phyloP scores from a whole-genome alignment of 1,140 invertebrate genomes.

The Aphelinus atriplicis region DNA sequence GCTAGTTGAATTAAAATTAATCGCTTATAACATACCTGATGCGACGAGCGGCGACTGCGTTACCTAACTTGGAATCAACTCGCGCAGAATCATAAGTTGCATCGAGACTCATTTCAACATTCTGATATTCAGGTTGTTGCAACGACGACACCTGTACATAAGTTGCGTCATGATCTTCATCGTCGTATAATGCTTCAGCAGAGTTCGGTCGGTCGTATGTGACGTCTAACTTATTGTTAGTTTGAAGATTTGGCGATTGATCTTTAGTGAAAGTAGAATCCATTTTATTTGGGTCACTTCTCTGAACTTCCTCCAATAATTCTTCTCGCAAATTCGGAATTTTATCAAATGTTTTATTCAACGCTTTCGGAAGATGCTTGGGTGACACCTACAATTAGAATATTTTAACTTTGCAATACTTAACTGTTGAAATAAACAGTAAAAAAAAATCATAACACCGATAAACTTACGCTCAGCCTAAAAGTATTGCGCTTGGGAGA shows the following conservation, averaged over 20 bases:
- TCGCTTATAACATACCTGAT: constrained; percentile 12
- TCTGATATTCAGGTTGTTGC: constrained; percentile 15
- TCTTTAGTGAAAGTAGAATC: constrained; percentile 45
- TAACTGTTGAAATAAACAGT: background rate
- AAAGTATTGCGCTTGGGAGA: background rate
- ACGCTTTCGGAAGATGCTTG: background rate
- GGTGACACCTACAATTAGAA: too few relatives aligned
- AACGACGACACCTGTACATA: constrained; percentile 12
- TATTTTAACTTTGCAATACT: too few relatives aligned
- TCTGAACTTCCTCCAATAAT: constrained; percentile 49
- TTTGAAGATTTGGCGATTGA: background rate
- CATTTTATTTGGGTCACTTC: constrained; percentile 43
- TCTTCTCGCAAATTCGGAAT: constrained; percentile 48
- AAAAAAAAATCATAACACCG: background rate
- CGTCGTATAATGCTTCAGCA: background rate
- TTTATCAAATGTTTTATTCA: constrained; percentile 38
- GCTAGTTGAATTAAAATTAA: background rate
- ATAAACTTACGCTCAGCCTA: constrained; percentile 4
- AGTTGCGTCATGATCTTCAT: constrained; percentile 28
- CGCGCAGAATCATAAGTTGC: background rate
- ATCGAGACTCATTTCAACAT: constrained; percentile 23
- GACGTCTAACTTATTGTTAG: constrained; percentile 12
- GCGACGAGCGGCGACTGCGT: background rate
- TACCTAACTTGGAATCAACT: constrained; percentile 10
- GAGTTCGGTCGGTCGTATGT: constrained; percentile 19